phyloP scores from a whole-genome alignment of 2,797 vertebrate genomes.

The Helostoma temminkii region DNA sequence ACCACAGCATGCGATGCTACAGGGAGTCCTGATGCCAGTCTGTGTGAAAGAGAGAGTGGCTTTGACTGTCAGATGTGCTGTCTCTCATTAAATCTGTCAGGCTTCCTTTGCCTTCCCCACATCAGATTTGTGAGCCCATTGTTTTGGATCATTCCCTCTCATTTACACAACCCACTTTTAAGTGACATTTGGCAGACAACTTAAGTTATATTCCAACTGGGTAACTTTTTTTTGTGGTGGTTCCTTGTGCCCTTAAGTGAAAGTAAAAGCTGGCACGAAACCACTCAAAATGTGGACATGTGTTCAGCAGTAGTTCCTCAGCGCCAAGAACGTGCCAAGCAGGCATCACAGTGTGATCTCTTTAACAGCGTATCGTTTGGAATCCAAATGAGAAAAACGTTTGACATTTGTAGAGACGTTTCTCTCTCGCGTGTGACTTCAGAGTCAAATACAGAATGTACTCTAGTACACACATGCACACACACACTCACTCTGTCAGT shows the following conservation, averaged over 20 bases:
- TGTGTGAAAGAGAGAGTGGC: slow-evolving; percentile 11
- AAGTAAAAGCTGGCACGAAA: slow-evolving; percentile 37
- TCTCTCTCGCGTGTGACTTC: no score
- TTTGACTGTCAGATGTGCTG: slow-evolving; percentile 33
- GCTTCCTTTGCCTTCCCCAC: slow-evolving; percentile 38
- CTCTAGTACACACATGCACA: no score
- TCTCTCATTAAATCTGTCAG: slow-evolving; percentile 37
- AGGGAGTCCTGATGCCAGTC: slow-evolving; percentile 29
- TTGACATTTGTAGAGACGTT: slow-evolving; percentile 4
- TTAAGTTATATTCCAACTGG: slow-evolving; percentile 31
- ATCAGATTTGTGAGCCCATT: slow-evolving; percentile 20
- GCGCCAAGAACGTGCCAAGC: slow-evolving; percentile 5
- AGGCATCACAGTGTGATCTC: slow-evolving; percentile 3
- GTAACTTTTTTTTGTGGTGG: slow-evolving; percentile 29
- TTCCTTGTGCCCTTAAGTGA: slow-evolving; percentile 30
- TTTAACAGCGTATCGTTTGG: not conserved
- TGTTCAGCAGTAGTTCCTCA: slow-evolving; percentile 9
- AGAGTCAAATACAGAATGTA: no score
- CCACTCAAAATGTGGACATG: not conserved
- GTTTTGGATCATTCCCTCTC: slow-evolving; percentile 38
- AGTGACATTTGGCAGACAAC: slow-evolving; percentile 45
- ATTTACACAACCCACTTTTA: slow-evolving; percentile 58
- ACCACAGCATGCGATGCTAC: slow-evolving; percentile 39
- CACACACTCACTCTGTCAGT: no score
- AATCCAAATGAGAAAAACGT: slow-evolving; percentile 10